Evolutionary conservation across 2,797 vertebrate genomes (phyloP).

Genomic region (Kryptolebias ocellatus): DNA sequence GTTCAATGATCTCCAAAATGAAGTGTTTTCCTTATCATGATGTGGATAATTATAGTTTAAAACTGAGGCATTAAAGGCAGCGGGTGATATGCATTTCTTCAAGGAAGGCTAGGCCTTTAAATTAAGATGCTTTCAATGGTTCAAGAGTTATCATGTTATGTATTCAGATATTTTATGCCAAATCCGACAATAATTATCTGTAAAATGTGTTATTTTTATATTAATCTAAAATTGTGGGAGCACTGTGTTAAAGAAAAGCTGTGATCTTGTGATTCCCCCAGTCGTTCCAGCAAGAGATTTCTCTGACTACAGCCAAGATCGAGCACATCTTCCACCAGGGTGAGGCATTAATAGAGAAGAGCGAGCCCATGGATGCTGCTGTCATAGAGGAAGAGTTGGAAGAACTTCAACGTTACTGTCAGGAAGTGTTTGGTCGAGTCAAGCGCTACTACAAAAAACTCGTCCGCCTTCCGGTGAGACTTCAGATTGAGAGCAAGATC

Average conservation of each 20-base stretch:
- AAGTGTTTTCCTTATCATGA: too few relatives aligned
- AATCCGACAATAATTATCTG: background rate
- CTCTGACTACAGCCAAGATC: constrained; percentile 90
- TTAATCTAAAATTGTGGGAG: background rate
- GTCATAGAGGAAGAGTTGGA: constrained; percentile 97
- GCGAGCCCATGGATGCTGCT: constrained; percentile 92
- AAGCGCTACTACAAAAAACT: constrained; percentile 96
- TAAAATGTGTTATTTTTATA: background rate
- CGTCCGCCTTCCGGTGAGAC: constrained; percentile 89
- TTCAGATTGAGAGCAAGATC: background rate
- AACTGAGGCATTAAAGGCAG: too few relatives aligned
- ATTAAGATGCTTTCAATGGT: too few relatives aligned
- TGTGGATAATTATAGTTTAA: too few relatives aligned
- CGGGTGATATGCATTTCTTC: too few relatives aligned
- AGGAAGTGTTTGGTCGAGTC: constrained; percentile 96
- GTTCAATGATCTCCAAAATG: too few relatives aligned
- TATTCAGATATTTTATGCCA: background rate
- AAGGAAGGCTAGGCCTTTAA: too few relatives aligned
- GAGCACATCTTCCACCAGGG: constrained; percentile 93
- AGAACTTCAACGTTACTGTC: constrained; percentile 92
- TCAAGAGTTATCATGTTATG: too few relatives aligned
- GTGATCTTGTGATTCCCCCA: constrained; percentile 46
- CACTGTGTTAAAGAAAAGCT: constrained; percentile 5
- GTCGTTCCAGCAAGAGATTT: constrained; percentile 98
- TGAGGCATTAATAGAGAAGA: constrained; percentile 93